These are phyloP conservation scores for Tautogolabrus adspersus DNA, from an alignment of 2,113 vertebrate genomes.

Conservation along the genomic window DNA sequence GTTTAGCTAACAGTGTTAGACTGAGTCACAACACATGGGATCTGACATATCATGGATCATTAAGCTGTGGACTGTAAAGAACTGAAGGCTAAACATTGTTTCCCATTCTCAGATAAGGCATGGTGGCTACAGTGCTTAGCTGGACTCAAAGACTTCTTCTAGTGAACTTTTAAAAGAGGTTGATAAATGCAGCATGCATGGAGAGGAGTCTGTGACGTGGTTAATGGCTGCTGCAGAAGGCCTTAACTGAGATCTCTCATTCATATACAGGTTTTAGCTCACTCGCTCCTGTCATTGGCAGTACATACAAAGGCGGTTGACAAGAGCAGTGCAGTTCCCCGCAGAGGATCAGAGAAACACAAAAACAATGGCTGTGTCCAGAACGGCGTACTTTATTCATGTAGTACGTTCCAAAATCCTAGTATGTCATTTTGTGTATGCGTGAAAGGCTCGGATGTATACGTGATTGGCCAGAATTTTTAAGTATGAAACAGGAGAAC, in stretches of 20 bases:
- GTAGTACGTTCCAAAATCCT: too few relatives aligned
- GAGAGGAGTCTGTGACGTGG: background rate
- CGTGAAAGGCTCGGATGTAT: too few relatives aligned
- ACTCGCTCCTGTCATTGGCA: too few relatives aligned
- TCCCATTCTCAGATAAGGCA: background rate
- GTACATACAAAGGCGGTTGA: too few relatives aligned
- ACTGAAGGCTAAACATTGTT: conserved; percentile 20
- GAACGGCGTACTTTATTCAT: too few relatives aligned
- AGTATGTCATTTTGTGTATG: too few relatives aligned
- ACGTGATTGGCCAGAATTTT: too few relatives aligned
- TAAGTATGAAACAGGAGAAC: too few relatives aligned
- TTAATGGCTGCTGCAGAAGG: background rate
- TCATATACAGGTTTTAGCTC: background rate
- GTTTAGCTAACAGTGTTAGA: conserved; percentile 16
- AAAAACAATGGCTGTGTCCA: too few relatives aligned
- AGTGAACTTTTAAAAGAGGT: background rate
- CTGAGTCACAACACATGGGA: conserved; percentile 17
- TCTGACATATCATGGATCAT: conserved; percentile 44
- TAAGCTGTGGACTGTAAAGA: conserved; percentile 16
- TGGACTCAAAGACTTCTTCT: background rate
- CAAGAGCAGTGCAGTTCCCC: too few relatives aligned
- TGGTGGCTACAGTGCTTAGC: background rate
- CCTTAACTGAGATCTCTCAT: background rate
- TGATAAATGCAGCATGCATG: background rate
- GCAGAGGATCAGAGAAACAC: too few relatives aligned